Percentiles rank a stretch among this genome's conserved stretches.
Evolutionary conservation across 92 coral and sea anemone species (phyloP).

Genomic region (Porites divaricata): DNA sequence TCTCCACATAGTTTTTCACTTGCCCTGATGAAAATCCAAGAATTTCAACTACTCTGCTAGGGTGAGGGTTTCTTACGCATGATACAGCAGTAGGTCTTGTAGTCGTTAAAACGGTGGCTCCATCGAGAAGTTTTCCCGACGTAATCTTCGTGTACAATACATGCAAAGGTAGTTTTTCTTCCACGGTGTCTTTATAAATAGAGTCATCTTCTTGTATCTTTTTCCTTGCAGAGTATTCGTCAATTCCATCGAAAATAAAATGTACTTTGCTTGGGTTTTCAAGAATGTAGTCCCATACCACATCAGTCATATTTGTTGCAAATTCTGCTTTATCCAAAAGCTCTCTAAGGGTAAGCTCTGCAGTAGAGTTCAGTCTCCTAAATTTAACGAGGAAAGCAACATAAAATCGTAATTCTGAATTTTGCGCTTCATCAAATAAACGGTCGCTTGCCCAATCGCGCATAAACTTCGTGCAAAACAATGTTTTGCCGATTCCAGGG

Average conservation of each 20-base stretch:
- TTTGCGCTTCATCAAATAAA: not conserved
- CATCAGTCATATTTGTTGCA: not conserved
- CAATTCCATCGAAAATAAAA: conserved; percentile 60
- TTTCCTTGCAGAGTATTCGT: conserved; percentile 35
- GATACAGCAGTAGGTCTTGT: conserved; percentile 21
- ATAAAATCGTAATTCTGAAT: not conserved
- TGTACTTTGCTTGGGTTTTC: conserved; percentile 33
- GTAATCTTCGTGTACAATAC: not conserved
- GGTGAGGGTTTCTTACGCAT: not conserved
- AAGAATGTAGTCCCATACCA: conserved; percentile 7
- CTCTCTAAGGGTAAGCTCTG: conserved; percentile 28
- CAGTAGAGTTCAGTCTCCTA: conserved; percentile 5
- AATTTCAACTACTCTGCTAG: conserved; percentile 1
- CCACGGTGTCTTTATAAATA: not conserved
- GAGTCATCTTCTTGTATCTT: not conserved
- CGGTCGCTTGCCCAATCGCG: conserved; percentile 43
- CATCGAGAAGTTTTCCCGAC: not conserved
- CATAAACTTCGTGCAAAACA: conserved; percentile 26
- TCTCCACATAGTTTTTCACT: conserved; percentile 16
- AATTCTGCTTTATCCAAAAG: not conserved
- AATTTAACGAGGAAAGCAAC: conserved; percentile 23
- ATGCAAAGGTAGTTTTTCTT: conserved; percentile 3
- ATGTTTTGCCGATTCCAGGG: conserved; percentile 61
- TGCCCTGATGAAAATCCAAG: conserved; percentile 15
- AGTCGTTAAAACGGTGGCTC: conserved; percentile 19